phyloP scores from a whole-genome alignment of 2,113 vertebrate species.

The Rhizomys pruinosus region DNA sequence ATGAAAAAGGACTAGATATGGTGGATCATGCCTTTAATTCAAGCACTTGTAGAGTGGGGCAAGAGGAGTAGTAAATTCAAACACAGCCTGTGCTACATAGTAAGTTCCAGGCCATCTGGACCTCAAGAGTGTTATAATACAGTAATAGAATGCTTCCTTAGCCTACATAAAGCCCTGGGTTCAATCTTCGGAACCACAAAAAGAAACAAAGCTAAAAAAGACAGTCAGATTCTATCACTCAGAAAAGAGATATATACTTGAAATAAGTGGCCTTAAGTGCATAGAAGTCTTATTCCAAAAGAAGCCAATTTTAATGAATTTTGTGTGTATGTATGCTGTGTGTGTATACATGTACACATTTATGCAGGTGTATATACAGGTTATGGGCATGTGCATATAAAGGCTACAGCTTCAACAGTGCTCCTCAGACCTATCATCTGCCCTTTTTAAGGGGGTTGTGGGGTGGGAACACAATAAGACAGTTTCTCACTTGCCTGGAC shows the following conservation, averaged over 20 bases:
- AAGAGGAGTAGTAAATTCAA: background rate
- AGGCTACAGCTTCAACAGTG: too few species aligned
- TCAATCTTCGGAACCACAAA: background rate
- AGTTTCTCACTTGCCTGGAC: too few species aligned
- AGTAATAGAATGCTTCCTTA: background rate
- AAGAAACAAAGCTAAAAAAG: background rate
- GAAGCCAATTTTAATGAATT: conserved; percentile 42
- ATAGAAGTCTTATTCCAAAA: conserved; percentile 44
- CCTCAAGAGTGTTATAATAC: background rate
- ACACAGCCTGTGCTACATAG: background rate
- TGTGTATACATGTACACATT: background rate
- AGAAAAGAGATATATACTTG: conserved; percentile 7
- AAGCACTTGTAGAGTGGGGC: background rate
- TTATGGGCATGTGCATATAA: too few species aligned
- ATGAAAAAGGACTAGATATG: background rate
- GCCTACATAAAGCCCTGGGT: background rate
- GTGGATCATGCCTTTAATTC: background rate
- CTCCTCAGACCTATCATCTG: too few species aligned
- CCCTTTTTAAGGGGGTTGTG: too few species aligned
- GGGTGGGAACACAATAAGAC: too few species aligned
- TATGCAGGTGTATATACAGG: too few species aligned
- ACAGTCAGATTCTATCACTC: conserved; percentile 34
- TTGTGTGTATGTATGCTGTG: background rate
- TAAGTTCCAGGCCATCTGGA: background rate
- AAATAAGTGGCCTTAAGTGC: conserved; percentile 49